Conservation (phyloP, 1,140 invertebrate species). For the Cecropterus lyciades region DNA sequence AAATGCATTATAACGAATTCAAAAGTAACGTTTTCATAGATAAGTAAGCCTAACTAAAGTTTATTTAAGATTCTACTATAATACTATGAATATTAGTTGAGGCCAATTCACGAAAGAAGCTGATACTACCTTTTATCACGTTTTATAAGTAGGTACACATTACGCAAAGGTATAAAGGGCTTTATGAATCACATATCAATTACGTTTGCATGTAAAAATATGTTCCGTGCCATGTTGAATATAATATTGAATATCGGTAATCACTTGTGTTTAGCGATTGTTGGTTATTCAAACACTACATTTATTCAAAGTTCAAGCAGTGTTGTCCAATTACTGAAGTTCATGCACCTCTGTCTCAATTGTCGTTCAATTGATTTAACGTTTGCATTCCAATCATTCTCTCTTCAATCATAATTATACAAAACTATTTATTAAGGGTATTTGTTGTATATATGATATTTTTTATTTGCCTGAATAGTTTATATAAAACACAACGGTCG, state of each 20-base stretch:
- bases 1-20: too few species aligned
- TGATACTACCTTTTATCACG: too few species aligned
- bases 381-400: constrained; percentile 31
- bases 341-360: constrained; percentile 23
- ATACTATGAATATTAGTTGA: too few species aligned
- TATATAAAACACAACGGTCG: too few species aligned
- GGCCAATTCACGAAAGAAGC: too few species aligned
- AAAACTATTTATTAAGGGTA: constrained; percentile 4
- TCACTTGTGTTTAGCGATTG: not conserved
- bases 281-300: constrained; percentile 9
- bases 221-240: not conserved
- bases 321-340: constrained; percentile 23
- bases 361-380: constrained; percentile 31
- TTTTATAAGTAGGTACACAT: not conserved
- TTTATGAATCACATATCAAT: not conserved
- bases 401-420: constrained; percentile 18
- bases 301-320: constrained; percentile 18
- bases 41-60: too few species aligned
- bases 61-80: too few species aligned
- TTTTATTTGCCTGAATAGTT: too few species aligned
- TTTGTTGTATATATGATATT: too few species aligned
- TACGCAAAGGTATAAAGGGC: not conserved
- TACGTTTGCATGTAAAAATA: not conserved
- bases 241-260: not conserved
- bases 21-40: too few species aligned